Conservation (phyloP, 2,888 invertebrate species). For the Thalpophila matura region DNA sequence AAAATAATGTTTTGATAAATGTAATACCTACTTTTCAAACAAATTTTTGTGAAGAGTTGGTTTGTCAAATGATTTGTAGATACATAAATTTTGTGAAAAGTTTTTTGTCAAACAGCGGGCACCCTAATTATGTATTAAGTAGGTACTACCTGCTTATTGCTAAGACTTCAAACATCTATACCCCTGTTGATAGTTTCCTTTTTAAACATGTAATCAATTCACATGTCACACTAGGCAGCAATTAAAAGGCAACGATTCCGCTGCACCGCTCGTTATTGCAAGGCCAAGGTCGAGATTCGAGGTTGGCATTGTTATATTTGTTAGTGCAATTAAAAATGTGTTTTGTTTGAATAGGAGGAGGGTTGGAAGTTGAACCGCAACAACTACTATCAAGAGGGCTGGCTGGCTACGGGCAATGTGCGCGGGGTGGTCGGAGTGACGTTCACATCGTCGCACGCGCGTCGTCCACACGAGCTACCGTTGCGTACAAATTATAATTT, state of each 20-base stretch:
- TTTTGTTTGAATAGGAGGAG: slow-evolving; percentile 93
- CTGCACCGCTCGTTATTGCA: slow-evolving; percentile 37
- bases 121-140: no score
- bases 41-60: no score
- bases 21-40: no score
- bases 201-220: slow-evolving; percentile 31
- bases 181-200: no score
- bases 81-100: no score
- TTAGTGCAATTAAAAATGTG: slow-evolving; percentile 27
- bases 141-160: no score
- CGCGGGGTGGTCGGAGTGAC: slow-evolving; percentile 98
- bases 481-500: slow-evolving; percentile 98
- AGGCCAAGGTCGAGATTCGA: slow-evolving; percentile 52
- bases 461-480: slow-evolving; percentile 96
- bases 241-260: slow-evolving; percentile 41
- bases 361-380: slow-evolving; percentile 98
- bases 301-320: slow-evolving; percentile 28
- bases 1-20: no score
- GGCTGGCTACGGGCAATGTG: slow-evolving; percentile 98
- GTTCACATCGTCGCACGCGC: slow-evolving; percentile 98
- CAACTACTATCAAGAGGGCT: slow-evolving; percentile 99
- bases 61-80: no score
- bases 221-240: slow-evolving; percentile 28
- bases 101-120: no score
- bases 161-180: no score